phyloP scores from a whole-genome alignment of 2,797 vertebrate species.

The Presbytis comata region DNA sequence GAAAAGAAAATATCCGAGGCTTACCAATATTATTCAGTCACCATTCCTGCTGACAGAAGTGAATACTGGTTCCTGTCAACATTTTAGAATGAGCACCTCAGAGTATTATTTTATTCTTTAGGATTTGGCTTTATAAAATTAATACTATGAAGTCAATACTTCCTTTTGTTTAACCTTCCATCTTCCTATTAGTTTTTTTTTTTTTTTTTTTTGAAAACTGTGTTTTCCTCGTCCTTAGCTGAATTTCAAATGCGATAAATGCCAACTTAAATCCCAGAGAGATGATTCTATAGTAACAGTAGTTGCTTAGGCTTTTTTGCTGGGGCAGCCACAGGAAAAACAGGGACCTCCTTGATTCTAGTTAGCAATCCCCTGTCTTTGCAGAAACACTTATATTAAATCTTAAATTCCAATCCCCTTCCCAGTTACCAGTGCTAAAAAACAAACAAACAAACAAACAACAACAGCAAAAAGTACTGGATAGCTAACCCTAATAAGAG shows the following conservation, averaged over 20 bases:
- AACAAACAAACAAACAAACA: not conserved
- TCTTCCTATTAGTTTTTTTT: not conserved
- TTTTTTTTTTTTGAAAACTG: not conserved
- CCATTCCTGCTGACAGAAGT: conserved; percentile 6
- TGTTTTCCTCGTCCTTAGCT: not conserved
- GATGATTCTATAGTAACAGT: not conserved
- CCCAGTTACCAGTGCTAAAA: not conserved
- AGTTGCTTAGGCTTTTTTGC: not conserved
- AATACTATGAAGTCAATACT: not conserved
- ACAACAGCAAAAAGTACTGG: not conserved
- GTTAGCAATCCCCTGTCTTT: not conserved
- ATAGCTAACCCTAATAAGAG: not conserved
- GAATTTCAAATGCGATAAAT: not conserved
- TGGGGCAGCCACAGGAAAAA: not conserved
- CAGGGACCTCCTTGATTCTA: not conserved
- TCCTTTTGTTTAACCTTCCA: not conserved
- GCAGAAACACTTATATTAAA: not conserved
- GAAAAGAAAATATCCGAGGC: conserved; percentile 54
- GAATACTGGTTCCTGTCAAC: not conserved
- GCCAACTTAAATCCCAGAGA: not conserved
- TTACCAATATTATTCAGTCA: conserved; percentile 31
- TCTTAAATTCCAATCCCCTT: not conserved
- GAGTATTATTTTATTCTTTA: conserved; percentile 14
- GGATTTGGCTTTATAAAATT: conserved; percentile 17
- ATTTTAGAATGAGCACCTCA: not conserved